phyloP scores from a whole-genome alignment of 2,888 invertebrate species.

The Brachynemurus nebulosus region DNA sequence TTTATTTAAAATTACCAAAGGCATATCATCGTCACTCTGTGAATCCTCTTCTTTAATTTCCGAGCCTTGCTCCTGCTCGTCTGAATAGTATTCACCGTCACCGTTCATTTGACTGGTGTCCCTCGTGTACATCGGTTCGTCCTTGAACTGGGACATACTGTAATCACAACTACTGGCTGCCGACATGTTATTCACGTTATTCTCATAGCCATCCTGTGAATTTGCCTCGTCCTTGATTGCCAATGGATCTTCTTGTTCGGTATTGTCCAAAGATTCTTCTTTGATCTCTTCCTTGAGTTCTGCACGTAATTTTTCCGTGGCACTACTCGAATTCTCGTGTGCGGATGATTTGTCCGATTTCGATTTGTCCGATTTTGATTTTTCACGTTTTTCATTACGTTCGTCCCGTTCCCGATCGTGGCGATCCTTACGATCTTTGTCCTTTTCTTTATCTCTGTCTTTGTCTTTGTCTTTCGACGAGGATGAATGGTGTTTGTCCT shows the following conservation, averaged over 20 bases:
- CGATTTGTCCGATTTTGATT: constrained; percentile 14
- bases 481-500: constrained; percentile 28
- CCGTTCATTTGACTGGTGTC: constrained; percentile 15
- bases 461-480: constrained; percentile 43
- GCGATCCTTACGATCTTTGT: constrained; percentile 14
- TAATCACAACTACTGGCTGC: constrained; percentile 58
- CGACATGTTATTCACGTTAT: constrained; percentile 31
- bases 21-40: constrained; percentile 60
- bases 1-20: constrained; percentile 54
- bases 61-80: constrained; percentile 27
- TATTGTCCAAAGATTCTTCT: constrained; percentile 1
- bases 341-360: too few species aligned
- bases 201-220: constrained; percentile 7
- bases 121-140: constrained; percentile 31
- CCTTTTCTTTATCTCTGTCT: constrained; percentile 33
- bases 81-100: constrained; percentile 29
- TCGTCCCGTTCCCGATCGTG: constrained; percentile 20
- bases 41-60: constrained; percentile 24
- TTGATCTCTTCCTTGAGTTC: constrained; percentile 23
- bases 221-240: constrained; percentile 11
- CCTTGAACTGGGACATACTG: constrained; percentile 50
- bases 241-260: constrained; percentile 15
- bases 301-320: neutral
- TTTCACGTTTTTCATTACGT: constrained; percentile 24
- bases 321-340: too few species aligned